These are phyloP conservation scores for Acropternis orthonyx DNA, from an alignment of 2,797 vertebrate species.

Conservation along the genomic window DNA sequence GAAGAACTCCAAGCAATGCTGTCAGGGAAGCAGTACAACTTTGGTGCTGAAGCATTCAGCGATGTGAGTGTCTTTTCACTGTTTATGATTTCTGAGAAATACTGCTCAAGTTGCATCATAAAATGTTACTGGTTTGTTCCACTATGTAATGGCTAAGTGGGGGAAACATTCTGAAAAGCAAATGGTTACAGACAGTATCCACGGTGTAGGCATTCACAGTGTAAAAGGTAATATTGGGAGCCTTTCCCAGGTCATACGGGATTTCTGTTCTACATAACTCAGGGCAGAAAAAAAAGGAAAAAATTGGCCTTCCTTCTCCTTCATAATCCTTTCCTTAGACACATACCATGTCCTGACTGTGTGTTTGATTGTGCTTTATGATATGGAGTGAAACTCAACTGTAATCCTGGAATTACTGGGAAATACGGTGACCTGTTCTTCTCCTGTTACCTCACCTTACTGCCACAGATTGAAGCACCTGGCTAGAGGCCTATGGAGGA, in stretches of 20 bases:
- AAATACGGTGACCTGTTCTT: background rate
- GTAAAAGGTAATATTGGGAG: background rate
- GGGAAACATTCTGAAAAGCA: background rate
- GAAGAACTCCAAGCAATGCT: slow-evolving; percentile 69
- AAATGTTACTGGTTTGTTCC: background rate
- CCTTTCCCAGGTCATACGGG: background rate
- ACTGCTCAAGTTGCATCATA: background rate
- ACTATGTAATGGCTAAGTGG: background rate
- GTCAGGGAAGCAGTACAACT: slow-evolving; percentile 59
- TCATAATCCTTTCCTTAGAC: background rate
- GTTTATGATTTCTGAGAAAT: background rate
- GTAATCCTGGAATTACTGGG: background rate
- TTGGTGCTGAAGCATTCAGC: background rate
- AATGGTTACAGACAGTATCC: background rate
- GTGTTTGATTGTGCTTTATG: background rate
- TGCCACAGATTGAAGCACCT: background rate
- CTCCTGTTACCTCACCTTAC: background rate
- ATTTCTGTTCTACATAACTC: background rate
- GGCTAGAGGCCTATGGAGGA: background rate
- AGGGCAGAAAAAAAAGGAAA: fast-evolving
- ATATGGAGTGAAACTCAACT: background rate
- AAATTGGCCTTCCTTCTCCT: background rate
- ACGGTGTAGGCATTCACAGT: fast-evolving
- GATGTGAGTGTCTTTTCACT: slow-evolving; percentile 42
- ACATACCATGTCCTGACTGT: background rate